phyloP scores from a whole-genome alignment of 1,140 invertebrate genomes.

The Pseudomyrmex dendroicus region DNA sequence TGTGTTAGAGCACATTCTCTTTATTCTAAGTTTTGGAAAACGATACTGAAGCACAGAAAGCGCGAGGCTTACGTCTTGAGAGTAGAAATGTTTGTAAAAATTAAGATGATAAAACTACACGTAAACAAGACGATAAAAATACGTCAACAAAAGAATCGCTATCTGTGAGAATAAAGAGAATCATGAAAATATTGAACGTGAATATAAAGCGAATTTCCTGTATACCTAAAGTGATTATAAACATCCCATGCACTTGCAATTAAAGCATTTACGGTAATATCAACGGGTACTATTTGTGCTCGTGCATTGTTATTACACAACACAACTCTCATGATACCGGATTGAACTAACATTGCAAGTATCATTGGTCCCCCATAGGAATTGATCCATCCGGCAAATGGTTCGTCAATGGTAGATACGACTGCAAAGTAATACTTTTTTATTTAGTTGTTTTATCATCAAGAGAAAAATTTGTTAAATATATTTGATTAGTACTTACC shows the following conservation, averaged over 20 bases:
- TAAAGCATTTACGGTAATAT: constrained; percentile 91
- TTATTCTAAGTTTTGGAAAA: too few relatives aligned
- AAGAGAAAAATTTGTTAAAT: constrained; percentile 83
- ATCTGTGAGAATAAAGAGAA: constrained; percentile 88
- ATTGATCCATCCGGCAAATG: constrained; percentile 91
- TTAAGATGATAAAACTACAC: too few relatives aligned
- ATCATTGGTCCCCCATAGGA: constrained; percentile 92
- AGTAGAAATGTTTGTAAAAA: too few relatives aligned
- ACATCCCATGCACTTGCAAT: constrained; percentile 91
- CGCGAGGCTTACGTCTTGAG: too few relatives aligned
- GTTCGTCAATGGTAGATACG: constrained; percentile 87
- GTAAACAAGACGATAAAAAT: too few relatives aligned
- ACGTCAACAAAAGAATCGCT: not conserved
- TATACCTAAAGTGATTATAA: constrained; percentile 77
- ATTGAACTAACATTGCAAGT: constrained; percentile 85
- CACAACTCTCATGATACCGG: constrained; percentile 89
- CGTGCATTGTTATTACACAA: constrained; percentile 86
- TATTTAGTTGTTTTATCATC: constrained; percentile 64
- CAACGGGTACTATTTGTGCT: constrained; percentile 92
- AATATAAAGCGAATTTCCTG: too few relatives aligned
- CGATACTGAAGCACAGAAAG: too few relatives aligned
- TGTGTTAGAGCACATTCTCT: too few relatives aligned
- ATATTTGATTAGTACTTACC: constrained; percentile 79
- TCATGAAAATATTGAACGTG: constrained; percentile 86
- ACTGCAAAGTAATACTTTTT: too few relatives aligned